Evolutionary conservation across 2,113 vertebrate genomes (phyloP), one percentile per base, ranked within the genome.

Genomic region (Lampris incognitus): DNA sequence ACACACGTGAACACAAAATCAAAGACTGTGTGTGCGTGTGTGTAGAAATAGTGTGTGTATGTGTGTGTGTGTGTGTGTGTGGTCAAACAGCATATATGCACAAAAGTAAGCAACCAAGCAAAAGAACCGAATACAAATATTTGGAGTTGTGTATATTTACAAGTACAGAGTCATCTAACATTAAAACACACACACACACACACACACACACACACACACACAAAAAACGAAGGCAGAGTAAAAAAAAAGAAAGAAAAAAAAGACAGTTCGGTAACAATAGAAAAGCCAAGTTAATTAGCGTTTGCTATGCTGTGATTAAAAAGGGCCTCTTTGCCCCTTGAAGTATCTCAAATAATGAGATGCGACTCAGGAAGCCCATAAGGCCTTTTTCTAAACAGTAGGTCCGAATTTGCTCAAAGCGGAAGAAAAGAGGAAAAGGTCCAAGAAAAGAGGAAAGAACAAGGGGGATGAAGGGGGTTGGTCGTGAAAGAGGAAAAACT

Each of bases 201-300:
- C 4, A 1, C 2, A 65, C 49, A 36, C 38, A 10, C 49, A 61
- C 10, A 60, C 8, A 61, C 1, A 55, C 49, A 64, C 3, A 50
- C 39, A 58, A 58, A 76, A 24, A 24, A 24, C 24, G 24, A 24
- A 24, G 24, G 24, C 9, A 62, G 49, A 62, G 13, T 51, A 51
- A 10, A 51, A 51, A 39, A 48, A 56, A 8, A 65, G 46, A 40
- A 58, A 44, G 1, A 63, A 36, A 46, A 7, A 54, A 13, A 4
- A 11, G 8, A 11, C n/a, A 13, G 10, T 54, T 54, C 51, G n/a
- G 1, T 7, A 54, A 11, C 3, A 36, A 7, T 38, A 65, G 56
- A 63, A 76, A 49, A 55, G 46, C 13, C 55, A 81, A 67, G 54
- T 59, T 58, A 79, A 65, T 84, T 61, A 71, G 8, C 63, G 54